Evolutionary conservation across 2,797 vertebrate species (phyloP).

Genomic region (Selene dorsalis): DNA sequence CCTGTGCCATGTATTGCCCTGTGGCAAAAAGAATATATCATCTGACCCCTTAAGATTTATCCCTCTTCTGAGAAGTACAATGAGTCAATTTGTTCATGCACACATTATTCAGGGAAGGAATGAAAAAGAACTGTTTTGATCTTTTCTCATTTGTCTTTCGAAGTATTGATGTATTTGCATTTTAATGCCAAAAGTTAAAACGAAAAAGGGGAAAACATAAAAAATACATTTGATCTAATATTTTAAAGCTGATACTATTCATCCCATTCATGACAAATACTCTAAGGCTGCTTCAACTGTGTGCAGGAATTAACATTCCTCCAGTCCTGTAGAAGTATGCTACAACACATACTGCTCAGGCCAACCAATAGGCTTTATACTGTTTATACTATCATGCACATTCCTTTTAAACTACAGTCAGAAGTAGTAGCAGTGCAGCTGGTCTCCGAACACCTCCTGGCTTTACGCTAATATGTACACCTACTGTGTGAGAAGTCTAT

Average conservation of each 20-base stretch:
- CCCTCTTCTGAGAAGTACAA: neutral
- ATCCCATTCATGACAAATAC: slow-evolving; percentile 65
- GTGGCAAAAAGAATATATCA: slow-evolving; percentile 3
- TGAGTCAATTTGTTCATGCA: slow-evolving; percentile 33
- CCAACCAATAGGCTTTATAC: slow-evolving; percentile 43
- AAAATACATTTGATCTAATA: slow-evolving; percentile 55
- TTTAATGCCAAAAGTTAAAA: slow-evolving; percentile 31
- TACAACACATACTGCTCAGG: slow-evolving; percentile 79
- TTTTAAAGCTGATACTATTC: slow-evolving; percentile 71
- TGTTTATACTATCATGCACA: slow-evolving; percentile 57
- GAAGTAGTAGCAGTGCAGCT: slow-evolving; percentile 58
- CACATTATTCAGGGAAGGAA: slow-evolving; percentile 43
- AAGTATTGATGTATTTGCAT: slow-evolving; percentile 57
- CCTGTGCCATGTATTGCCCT: neutral
- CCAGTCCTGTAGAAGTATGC: slow-evolving; percentile 68
- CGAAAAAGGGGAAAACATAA: slow-evolving; percentile 25
- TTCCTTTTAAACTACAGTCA: slow-evolving; percentile 56
- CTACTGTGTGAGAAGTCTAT: slow-evolving; percentile 42
- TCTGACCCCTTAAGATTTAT: slow-evolving; percentile 1
- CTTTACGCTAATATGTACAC: slow-evolving; percentile 61
- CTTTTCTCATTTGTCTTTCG: slow-evolving; percentile 26
- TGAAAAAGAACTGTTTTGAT: slow-evolving; percentile 34
- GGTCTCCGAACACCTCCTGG: slow-evolving; percentile 55
- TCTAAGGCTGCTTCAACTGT: slow-evolving; percentile 68
- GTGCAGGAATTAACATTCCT: slow-evolving; percentile 63